These are phyloP conservation scores for Drosophila parabipectinata DNA, from an alignment of 1,140 invertebrate genomes.

Conservation along the genomic window DNA sequence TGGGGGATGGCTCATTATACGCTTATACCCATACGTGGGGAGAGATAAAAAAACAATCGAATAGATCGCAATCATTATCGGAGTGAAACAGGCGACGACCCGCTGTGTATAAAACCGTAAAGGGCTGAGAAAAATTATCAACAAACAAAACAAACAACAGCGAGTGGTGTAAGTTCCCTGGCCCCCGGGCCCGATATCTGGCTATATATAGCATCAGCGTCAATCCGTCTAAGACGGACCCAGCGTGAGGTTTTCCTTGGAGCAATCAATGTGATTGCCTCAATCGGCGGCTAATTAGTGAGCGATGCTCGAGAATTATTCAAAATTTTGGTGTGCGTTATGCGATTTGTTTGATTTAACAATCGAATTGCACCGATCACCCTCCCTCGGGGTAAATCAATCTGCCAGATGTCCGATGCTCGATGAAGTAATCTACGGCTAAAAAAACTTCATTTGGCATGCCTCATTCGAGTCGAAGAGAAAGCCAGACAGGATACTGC, in stretches of 20 bases:
- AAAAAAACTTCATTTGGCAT: constrained; percentile 33
- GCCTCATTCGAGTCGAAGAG: constrained; percentile 35
- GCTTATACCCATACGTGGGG: constrained; percentile 21
- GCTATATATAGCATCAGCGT: constrained; percentile 71
- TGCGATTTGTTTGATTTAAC: constrained; percentile 57
- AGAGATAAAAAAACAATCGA: constrained; percentile 54
- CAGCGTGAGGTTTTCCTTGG: constrained; percentile 52
- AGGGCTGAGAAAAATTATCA: constrained; percentile 76
- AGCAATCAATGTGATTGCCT: constrained; percentile 79
- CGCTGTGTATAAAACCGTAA: constrained; percentile 68
- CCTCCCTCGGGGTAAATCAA: constrained; percentile 4
- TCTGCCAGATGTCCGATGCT: constrained; percentile 28
- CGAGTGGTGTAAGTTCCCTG: constrained; percentile 31
- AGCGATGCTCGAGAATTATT: constrained; percentile 59
- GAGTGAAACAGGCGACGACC: constrained; percentile 52
- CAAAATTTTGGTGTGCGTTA: constrained; percentile 43
- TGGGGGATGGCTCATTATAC: constrained; percentile 60
- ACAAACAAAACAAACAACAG: constrained; percentile 56
- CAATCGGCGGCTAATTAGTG: constrained; percentile 79
- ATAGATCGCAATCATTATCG: constrained; percentile 69
- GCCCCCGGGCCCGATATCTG: constrained; percentile 41
- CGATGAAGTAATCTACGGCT: constrained; percentile 64
- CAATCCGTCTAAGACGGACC: constrained; percentile 62
- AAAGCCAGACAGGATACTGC: constrained; percentile 25
- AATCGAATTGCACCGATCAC: constrained; percentile 33